Evolutionary conservation across 2,797 vertebrate species (phyloP).

Genomic region (Lutjanus argentimaculatus): DNA sequence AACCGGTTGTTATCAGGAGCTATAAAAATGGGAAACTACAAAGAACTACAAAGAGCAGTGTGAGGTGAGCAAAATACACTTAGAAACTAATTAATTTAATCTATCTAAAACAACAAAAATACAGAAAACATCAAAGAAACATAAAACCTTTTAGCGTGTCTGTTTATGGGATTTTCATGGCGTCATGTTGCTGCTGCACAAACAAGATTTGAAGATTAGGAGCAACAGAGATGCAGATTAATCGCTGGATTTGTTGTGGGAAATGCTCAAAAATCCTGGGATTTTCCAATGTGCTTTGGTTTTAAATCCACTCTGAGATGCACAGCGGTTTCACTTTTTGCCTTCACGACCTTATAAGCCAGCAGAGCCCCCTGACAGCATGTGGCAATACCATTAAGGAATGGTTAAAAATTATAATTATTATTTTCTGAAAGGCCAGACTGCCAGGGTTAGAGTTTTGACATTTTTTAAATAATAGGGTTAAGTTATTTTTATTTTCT

Average conservation of each 20-base stretch:
- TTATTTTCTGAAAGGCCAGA: too few relatives aligned
- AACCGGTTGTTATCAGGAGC: not conserved
- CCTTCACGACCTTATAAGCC: not conserved
- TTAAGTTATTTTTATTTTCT: too few relatives aligned
- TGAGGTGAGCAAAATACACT: not conserved
- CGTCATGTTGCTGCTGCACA: constrained; percentile 61
- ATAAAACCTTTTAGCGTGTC: constrained; percentile 12
- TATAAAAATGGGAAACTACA: not conserved
- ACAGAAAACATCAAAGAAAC: not conserved
- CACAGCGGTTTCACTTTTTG: constrained; percentile 31
- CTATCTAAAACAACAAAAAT: constrained; percentile 27
- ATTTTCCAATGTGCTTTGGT: constrained; percentile 71
- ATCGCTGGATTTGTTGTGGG: constrained; percentile 80
- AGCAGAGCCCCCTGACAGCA: not conserved
- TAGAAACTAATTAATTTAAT: not conserved
- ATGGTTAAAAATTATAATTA: not conserved
- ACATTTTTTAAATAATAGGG: not conserved
- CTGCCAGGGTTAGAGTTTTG: not conserved
- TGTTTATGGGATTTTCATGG: constrained; percentile 54
- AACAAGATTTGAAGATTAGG: constrained; percentile 84
- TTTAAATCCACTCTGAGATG: constrained; percentile 67
- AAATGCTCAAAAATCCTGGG: constrained; percentile 78
- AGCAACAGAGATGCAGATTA: constrained; percentile 70
- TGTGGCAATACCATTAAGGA: constrained; percentile 5
- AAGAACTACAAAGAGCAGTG: constrained; percentile 9